phyloP scores from a whole-genome alignment of 2,888 invertebrate genomes.

The Brachyptera risi region DNA sequence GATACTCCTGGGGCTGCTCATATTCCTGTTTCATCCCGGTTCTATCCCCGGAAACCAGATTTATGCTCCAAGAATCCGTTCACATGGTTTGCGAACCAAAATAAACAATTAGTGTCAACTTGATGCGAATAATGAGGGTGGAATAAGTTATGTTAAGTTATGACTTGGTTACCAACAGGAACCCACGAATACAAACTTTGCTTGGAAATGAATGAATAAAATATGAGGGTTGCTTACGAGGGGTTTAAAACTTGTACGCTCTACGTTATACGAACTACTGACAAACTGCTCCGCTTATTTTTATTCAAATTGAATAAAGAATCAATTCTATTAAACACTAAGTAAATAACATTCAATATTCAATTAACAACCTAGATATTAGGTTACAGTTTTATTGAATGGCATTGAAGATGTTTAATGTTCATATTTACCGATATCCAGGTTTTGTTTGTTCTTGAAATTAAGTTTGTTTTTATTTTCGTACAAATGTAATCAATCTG shows the following conservation, averaged over 20 bases:
- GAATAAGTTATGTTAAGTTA: constrained; percentile 20
- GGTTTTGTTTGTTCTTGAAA: too few relatives aligned
- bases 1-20: too few relatives aligned
- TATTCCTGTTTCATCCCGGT: too few relatives aligned
- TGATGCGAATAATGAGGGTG: constrained; percentile 12
- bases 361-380: too few relatives aligned
- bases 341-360: too few relatives aligned
- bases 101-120: constrained; percentile 12
- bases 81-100: not conserved
- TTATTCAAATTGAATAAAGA: constrained; percentile 1
- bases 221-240: constrained; percentile 7
- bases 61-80: too few relatives aligned
- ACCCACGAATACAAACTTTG: not conserved
- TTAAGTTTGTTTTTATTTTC: too few relatives aligned
- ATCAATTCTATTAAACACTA: not conserved
- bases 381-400: too few relatives aligned
- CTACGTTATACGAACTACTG: not conserved
- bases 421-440: too few relatives aligned
- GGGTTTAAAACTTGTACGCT: not conserved
- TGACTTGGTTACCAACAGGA: not conserved
- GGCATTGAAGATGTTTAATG: too few relatives aligned
- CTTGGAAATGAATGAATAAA: constrained; percentile 11
- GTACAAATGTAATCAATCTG: too few relatives aligned
- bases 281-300: constrained; percentile 2
- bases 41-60: too few relatives aligned